These are phyloP conservation scores for Lagopus leucura DNA, from an alignment of 2,113 vertebrate species.

Conservation along the genomic window DNA sequence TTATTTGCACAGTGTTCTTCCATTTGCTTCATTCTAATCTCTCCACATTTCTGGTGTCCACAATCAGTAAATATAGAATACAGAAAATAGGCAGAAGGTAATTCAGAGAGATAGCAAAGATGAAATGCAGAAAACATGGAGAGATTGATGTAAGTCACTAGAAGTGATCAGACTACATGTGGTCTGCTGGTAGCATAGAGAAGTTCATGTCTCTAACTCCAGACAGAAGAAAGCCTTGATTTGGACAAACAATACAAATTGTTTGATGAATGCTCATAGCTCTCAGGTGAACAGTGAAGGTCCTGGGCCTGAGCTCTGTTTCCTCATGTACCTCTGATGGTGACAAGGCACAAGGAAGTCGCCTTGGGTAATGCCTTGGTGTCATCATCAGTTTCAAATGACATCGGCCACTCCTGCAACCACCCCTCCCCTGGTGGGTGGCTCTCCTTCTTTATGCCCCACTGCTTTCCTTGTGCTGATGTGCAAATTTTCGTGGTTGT, in stretches of 20 bases:
- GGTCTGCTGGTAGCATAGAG: neutral
- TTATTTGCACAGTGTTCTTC: neutral
- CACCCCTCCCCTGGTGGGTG: neutral
- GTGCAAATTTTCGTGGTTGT: neutral
- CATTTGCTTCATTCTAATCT: neutral
- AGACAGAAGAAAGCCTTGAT: neutral
- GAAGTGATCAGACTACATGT: neutral
- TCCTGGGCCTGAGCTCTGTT: neutral
- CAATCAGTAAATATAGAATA: accelerated
- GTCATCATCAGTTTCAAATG: neutral
- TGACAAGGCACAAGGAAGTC: neutral
- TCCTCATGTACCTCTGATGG: neutral
- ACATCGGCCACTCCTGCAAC: neutral
- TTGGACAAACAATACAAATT: neutral
- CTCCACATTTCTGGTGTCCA: neutral
- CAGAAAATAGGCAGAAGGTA: neutral
- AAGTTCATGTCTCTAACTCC: neutral
- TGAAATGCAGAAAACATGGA: neutral
- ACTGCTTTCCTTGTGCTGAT: neutral
- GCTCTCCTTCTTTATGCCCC: neutral
- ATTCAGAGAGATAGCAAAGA: neutral
- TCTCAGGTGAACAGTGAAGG: neutral
- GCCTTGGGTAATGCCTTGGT: neutral
- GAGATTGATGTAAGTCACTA: neutral
- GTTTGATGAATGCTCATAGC: neutral